phyloP scores from a whole-genome alignment of 2,797 vertebrate species.

The Poecilia velifera region DNA sequence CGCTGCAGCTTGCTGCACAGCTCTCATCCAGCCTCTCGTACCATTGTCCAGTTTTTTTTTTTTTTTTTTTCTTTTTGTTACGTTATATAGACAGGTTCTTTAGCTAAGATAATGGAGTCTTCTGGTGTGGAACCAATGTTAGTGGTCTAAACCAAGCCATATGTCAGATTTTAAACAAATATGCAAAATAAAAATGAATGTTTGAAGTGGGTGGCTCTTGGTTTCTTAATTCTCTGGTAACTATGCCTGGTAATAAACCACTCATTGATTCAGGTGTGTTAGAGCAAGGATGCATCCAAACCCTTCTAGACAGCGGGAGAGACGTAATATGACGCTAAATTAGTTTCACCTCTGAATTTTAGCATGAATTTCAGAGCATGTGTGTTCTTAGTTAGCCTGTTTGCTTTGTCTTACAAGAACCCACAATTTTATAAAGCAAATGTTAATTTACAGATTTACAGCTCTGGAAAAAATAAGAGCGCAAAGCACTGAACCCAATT shows the following conservation, averaged over 20 bases:
- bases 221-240: not conserved
- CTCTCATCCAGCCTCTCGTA: slow-evolving; percentile 48
- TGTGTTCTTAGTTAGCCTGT: not conserved
- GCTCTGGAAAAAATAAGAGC: too few relatives aligned
- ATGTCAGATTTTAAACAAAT: slow-evolving; percentile 60
- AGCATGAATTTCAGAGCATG: not conserved
- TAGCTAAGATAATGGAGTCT: slow-evolving; percentile 27
- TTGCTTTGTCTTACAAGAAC: not conserved
- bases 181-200: slow-evolving; percentile 74
- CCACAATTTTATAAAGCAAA: not conserved
- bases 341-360: not conserved
- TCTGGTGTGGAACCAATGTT: slow-evolving; percentile 36
- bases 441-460: not conserved
- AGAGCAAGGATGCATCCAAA: not conserved
- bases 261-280: not conserved
- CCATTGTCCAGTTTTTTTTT: slow-evolving; percentile 33
- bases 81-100: slow-evolving; percentile 47
- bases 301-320: not conserved
- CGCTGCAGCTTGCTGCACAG: slow-evolving; percentile 40
- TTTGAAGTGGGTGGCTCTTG: slow-evolving; percentile 32
- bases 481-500: too few relatives aligned
- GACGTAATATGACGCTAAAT: not conserved
- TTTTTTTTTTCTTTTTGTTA: slow-evolving; percentile 39
- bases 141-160: slow-evolving; percentile 72
- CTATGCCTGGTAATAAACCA: not conserved